Evolutionary conservation across 2,888 invertebrate genomes (phyloP).

Genomic region (Polymixis flavicincta): DNA sequence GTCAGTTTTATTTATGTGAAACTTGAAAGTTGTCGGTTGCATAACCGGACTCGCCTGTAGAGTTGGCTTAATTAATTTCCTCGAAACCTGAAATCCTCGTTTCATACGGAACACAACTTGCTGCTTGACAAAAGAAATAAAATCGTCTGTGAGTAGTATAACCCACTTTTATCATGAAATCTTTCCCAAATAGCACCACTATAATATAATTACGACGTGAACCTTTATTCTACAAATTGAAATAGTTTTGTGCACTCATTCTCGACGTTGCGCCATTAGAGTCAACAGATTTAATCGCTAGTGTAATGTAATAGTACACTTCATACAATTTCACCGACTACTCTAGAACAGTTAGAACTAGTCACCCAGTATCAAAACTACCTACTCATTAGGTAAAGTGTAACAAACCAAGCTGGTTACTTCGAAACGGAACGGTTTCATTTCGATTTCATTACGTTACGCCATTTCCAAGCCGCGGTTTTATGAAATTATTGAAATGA

Average conservation of each 20-base stretch:
- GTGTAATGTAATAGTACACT: conserved; percentile 20
- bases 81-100: too few relatives aligned
- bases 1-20: too few relatives aligned
- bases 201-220: conserved; percentile 14
- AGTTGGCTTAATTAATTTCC: too few relatives aligned
- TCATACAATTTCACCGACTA: conserved; percentile 25
- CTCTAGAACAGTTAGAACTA: conserved; percentile 16
- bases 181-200: neutral
- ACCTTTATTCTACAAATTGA: conserved; percentile 27
- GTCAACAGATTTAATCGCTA: conserved; percentile 38
- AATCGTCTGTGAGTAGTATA: neutral
- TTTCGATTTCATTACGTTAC: conserved; percentile 46
- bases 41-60: too few relatives aligned
- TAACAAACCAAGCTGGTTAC: conserved; percentile 44
- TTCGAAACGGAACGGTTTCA: conserved; percentile 24
- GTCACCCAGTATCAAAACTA: conserved; percentile 42
- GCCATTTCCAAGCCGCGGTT: conserved; percentile 39
- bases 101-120: neutral
- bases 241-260: conserved; percentile 25
- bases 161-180: neutral
- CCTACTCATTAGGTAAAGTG: conserved; percentile 52
- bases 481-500: conserved; percentile 54
- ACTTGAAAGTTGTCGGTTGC: too few relatives aligned
- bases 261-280: conserved; percentile 20
- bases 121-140: neutral